Evolutionary conservation across 2,797 vertebrate species (phyloP).

Genomic region (Channallabes apus): DNA sequence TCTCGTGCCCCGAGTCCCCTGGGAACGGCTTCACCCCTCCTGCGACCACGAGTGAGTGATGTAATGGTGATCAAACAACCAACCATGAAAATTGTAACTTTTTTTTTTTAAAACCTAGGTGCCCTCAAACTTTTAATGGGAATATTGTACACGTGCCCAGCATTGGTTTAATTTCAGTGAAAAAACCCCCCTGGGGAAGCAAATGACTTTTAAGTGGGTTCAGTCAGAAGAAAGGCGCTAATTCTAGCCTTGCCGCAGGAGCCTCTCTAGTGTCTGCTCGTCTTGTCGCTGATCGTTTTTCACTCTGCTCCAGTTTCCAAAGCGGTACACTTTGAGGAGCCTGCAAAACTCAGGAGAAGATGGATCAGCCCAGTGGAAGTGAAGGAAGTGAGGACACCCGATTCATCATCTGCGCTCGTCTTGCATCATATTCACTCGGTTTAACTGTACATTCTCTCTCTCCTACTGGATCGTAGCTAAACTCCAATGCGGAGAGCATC

Average conservation of each 20-base stretch:
- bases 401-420: slow-evolving; percentile 51
- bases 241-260: slow-evolving; percentile 72
- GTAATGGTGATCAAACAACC: not conserved
- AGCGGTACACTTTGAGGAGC: slow-evolving; percentile 36
- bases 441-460: slow-evolving; percentile 31
- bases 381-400: slow-evolving; percentile 51
- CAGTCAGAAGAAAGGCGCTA: slow-evolving; percentile 57
- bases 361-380: slow-evolving; percentile 53
- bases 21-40: no score
- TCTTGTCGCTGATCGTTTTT: slow-evolving; percentile 70
- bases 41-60: no score
- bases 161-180: slow-evolving; percentile 49
- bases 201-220: slow-evolving; percentile 45
- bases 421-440: slow-evolving; percentile 30
- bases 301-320: slow-evolving; percentile 69
- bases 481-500: not conserved
- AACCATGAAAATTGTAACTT: no score
- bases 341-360: slow-evolving; percentile 49
- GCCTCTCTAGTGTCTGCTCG: slow-evolving; percentile 66
- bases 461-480: slow-evolving; percentile 20
- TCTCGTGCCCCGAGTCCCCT: no score
- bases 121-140: not conserved
- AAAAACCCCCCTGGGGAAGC: slow-evolving; percentile 30
- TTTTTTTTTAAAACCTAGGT: not conserved
- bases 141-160: slow-evolving; percentile 13